phyloP scores from a whole-genome alignment of 2,113 vertebrate genomes.

The Rhinoptilus africanus region DNA sequence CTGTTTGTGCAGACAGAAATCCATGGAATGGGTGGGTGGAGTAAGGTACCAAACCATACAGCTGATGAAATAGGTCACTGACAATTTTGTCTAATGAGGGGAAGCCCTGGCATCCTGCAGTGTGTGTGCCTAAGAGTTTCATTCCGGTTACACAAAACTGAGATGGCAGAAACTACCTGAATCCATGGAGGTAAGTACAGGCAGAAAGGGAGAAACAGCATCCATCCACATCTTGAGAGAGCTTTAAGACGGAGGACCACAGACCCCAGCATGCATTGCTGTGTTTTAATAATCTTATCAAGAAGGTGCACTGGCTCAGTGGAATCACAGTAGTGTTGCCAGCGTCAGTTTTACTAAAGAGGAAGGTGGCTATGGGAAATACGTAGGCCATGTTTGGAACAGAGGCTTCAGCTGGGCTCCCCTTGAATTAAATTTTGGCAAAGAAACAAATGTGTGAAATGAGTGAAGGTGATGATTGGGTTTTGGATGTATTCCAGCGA shows the following conservation, averaged over 20 bases:
- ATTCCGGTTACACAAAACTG: not conserved
- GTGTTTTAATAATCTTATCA: not conserved
- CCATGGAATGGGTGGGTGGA: not conserved
- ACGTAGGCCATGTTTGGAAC: conserved; percentile 5
- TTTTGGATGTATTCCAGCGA: conserved; percentile 81
- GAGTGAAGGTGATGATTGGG: conserved; percentile 51
- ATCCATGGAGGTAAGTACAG: conserved; percentile 10
- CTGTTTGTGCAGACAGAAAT: not conserved
- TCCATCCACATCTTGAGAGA: not conserved
- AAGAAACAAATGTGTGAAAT: conserved; percentile 44
- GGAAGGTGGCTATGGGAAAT: conserved; percentile 19
- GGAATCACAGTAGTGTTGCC: conserved; percentile 18
- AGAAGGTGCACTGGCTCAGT: conserved; percentile 10
- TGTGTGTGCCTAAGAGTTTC: not conserved
- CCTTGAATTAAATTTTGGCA: conserved; percentile 50
- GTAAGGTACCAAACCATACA: not conserved
- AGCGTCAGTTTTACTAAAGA: not conserved
- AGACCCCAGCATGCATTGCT: conserved; percentile 62
- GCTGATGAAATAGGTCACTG: not conserved
- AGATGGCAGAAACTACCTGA: conserved; percentile 1
- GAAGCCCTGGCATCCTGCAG: conserved; percentile 19
- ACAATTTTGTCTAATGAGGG: not conserved
- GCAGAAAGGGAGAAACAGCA: not conserved
- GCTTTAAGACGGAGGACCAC: conserved; percentile 14
- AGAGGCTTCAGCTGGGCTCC: conserved; percentile 31